Evolutionary conservation across 1,140 invertebrate genomes (phyloP).

Genomic region (Trichogramma pretiosum): DNA sequence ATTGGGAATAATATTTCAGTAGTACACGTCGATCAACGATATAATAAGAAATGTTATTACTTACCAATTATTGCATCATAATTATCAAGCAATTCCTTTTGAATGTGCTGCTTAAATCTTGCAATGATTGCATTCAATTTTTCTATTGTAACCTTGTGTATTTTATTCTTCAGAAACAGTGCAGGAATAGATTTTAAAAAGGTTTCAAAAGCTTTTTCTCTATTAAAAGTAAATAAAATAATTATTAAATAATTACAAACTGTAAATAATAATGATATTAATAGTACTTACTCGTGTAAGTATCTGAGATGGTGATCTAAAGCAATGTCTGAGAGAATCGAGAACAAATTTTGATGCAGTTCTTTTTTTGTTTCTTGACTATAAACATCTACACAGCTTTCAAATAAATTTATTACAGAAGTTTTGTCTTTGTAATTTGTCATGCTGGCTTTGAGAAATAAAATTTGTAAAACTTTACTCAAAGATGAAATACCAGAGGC

Average conservation of each 20-base stretch:
- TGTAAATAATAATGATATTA: neutral
- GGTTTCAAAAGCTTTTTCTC: conserved; percentile 30
- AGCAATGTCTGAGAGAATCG: conserved; percentile 41
- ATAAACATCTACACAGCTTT: conserved; percentile 24
- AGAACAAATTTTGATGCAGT: conserved; percentile 29
- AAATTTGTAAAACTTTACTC: conserved; percentile 31
- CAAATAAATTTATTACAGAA: conserved; percentile 24
- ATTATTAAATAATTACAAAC: neutral
- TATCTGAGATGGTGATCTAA: conserved; percentile 33
- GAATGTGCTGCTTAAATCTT: conserved; percentile 31
- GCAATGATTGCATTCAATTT: conserved; percentile 35
- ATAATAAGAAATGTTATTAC: conserved; percentile 7
- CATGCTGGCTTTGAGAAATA: conserved; percentile 38
- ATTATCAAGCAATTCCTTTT: conserved; percentile 28
- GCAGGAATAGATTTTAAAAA: conserved; percentile 32
- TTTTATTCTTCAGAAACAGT: conserved; percentile 28
- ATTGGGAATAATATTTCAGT: neutral
- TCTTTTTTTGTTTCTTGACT: conserved; percentile 26
- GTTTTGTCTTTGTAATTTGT: conserved; percentile 31
- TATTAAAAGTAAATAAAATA: conserved; percentile 18
- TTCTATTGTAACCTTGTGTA: conserved; percentile 31
- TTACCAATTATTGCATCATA: conserved; percentile 35
- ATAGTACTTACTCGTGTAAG: conserved; percentile 33
- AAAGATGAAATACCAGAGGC: conserved; percentile 25
- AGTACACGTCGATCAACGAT: too few species aligned